These are phyloP conservation scores for Sylvia atricapilla DNA, from an alignment of 2,113 vertebrate species.

Conservation along the genomic window DNA sequence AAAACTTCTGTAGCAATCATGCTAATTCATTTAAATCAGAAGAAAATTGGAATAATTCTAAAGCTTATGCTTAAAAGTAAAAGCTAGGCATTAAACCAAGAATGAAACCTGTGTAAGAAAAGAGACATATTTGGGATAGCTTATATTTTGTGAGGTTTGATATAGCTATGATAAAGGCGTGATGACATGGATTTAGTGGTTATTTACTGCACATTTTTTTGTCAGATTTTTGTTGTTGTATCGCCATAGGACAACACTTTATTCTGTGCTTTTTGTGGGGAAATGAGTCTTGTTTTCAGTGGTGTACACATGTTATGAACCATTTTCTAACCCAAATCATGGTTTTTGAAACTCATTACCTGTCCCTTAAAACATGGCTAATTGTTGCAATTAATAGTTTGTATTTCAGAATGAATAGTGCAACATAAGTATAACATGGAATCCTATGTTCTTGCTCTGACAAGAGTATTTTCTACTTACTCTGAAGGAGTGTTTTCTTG, in stretches of 20 bases:
- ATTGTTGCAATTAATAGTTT: background rate
- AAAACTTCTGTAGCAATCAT: background rate
- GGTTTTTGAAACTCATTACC: background rate
- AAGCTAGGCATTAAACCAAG: background rate
- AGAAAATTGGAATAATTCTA: background rate
- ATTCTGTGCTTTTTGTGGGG: background rate
- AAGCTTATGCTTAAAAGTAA: background rate
- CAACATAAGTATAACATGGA: background rate
- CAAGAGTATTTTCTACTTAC: background rate
- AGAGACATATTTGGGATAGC: background rate
- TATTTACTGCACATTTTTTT: background rate
- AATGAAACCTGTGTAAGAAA: background rate
- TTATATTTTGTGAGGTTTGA: background rate
- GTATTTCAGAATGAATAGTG: background rate
- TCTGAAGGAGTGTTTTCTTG: background rate
- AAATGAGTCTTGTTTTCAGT: background rate
- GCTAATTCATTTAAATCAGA: background rate
- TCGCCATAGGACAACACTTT: rapidly evolving
- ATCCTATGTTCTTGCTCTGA: background rate
- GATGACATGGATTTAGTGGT: background rate
- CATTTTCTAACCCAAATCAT: background rate
- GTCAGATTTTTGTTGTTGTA: background rate
- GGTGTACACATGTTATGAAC: rapidly evolving
- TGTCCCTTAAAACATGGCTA: background rate
- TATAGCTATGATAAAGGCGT: background rate